Base-by-base conservation (phyloP, 2,113 vertebrate species). In the Psophia crepitans region DNA sequence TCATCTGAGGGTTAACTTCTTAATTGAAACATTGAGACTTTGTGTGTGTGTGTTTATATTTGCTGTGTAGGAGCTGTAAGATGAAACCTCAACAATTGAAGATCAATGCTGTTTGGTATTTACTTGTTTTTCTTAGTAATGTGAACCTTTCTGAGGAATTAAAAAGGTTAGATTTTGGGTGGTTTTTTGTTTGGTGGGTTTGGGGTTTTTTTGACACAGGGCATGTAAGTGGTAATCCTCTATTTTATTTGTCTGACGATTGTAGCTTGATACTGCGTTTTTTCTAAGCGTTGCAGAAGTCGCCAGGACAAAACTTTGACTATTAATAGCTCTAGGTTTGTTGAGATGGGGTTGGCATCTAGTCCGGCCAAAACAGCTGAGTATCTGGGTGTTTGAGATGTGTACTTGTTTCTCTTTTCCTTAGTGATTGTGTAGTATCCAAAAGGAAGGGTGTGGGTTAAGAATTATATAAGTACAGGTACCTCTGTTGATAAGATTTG, bases 241-340 rank as follows among this genome's bases (percentile, higher is more conserved):
- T 74, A 65, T 20, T 82, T 81, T 58, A 43, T 87, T 84, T 83
- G 43, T 66, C 48, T 66, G 24, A 60, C 28, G 84, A 58, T 70
- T 58, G 14, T 74, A 65, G n/a, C 35, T 78, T 54, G 51, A 70
- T 63, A 44, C 28, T 22, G 24, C 24, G 12, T 56, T 79, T 87
- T 96, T 87, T 90, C 12, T 16, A 81, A 65, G 43, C 37, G 24
- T 70, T 96, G 35, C 57, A 86, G 51, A 87, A 90, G 19, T 75
- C 81, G 2, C 12, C 48, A 64, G 53, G 49, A 27, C 49, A 75
- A 95, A 94, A 60, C 6, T 3, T 58, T 68, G 18, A 14, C 49
- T 93, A 78, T 93, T 92, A 93, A 71, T 94, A 96, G 64, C 33
- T 68, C 35, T 87, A 68, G 22, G 13, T 89, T 93, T 93, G 33